Evolutionary conservation across 2,888 invertebrate species (phyloP).

Genomic region (Physocephala rufipes): DNA sequence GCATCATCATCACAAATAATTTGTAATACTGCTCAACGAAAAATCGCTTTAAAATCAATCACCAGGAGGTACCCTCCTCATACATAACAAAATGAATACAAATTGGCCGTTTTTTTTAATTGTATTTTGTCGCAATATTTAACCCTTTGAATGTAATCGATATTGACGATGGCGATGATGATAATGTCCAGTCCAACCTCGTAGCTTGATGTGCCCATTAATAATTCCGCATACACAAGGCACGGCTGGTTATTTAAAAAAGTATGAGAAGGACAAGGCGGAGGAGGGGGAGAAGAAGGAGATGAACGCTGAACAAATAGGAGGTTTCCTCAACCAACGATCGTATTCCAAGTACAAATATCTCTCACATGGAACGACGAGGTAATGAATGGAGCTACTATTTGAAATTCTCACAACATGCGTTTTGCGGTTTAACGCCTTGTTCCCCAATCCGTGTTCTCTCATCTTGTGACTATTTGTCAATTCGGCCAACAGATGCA

Average conservation of each 20-base stretch:
- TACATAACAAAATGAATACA: constrained; percentile 3
- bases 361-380: neutral
- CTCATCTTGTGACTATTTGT: constrained; percentile 25
- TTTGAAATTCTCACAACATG: constrained; percentile 41
- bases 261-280: neutral
- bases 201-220: constrained; percentile 40
- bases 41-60: constrained; percentile 36
- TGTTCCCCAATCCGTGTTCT: constrained; percentile 1
- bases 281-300: neutral
- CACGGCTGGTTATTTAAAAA: neutral
- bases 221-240: constrained; percentile 40
- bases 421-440: constrained; percentile 43
- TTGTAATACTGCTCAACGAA: constrained; percentile 22
- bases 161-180: constrained; percentile 19
- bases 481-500: neutral
- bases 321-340: neutral
- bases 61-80: constrained; percentile 13
- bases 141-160: constrained; percentile 34
- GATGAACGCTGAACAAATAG: neutral
- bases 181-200: constrained; percentile 8
- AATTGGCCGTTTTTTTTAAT: neutral
- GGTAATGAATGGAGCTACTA: constrained; percentile 28
- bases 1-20: neutral
- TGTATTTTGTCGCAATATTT: constrained; percentile 10
- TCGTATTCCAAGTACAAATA: neutral